These are phyloP conservation scores for Anthophora plumipes DNA, from an alignment of 2,888 invertebrate genomes.

Conservation along the genomic window DNA sequence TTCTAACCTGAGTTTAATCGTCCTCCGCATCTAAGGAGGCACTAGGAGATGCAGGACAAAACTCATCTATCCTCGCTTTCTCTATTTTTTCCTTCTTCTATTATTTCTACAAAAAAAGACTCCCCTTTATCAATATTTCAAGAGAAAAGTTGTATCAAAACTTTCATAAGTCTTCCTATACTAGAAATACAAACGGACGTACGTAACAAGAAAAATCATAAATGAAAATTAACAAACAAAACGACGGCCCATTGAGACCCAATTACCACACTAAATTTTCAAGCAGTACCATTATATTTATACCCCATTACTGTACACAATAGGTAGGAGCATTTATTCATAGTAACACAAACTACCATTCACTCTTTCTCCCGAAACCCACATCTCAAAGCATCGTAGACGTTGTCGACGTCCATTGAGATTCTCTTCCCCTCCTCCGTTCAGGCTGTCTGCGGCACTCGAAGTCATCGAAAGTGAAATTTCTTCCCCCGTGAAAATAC, in stretches of 20 bases:
- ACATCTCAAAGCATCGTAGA: neutral
- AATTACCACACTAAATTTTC: constrained; percentile 5
- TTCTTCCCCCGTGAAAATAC: no score
- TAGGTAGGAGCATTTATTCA: neutral
- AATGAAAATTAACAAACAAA: neutral
- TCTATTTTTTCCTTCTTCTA: no score
- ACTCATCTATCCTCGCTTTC: no score
- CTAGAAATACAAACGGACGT: no score
- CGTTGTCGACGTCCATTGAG: neutral
- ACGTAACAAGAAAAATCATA: neutral
- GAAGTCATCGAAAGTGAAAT: constrained; percentile 4
- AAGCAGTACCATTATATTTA: neutral
- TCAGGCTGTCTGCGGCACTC: accelerated
- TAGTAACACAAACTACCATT: neutral
- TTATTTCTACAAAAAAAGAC: no score
- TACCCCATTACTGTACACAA: constrained; percentile 1
- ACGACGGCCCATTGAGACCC: neutral
- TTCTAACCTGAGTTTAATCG: no score
- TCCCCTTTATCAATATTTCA: no score
- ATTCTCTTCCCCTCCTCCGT: no score
- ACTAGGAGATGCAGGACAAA: no score
- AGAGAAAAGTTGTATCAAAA: no score
- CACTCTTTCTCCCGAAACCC: neutral
- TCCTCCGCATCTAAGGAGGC: no score
- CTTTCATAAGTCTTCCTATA: no score